Conservation (phyloP, 2,797 vertebrate species). For the Tragelaphus oryx region DNA sequence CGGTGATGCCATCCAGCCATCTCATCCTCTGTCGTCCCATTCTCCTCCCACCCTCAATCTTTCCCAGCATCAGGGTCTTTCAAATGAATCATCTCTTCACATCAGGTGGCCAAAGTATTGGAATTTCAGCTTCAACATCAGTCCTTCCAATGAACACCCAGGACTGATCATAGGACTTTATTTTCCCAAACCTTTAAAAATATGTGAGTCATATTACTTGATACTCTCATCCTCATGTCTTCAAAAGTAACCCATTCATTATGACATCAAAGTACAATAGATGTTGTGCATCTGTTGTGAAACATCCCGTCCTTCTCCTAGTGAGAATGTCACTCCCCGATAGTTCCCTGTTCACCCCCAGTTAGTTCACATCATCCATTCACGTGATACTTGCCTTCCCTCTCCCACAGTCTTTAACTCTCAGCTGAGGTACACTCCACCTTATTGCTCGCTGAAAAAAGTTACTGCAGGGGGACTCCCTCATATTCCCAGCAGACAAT, state of each 20-base stretch:
- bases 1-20: background rate
- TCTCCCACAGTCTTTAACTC: background rate
- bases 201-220: background rate
- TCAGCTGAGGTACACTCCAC: background rate
- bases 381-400: no score
- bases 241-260: background rate
- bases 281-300: background rate
- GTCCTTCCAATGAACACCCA: background rate
- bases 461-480: background rate
- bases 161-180: background rate
- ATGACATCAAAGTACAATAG: background rate
- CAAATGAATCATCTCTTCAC: background rate
- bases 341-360: background rate
- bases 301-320: background rate
- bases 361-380: background rate
- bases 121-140: background rate
- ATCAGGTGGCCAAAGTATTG: background rate
- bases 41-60: background rate
- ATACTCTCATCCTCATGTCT: background rate
- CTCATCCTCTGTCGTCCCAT: background rate
- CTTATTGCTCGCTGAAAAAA: background rate
- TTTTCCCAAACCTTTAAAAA: background rate
- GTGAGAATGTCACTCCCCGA: rapidly evolving
- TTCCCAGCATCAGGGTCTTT: background rate
- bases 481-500: background rate